These are phyloP conservation scores for Thera obeliscata DNA, from an alignment of 2,888 invertebrate genomes.

Conservation along the genomic window DNA sequence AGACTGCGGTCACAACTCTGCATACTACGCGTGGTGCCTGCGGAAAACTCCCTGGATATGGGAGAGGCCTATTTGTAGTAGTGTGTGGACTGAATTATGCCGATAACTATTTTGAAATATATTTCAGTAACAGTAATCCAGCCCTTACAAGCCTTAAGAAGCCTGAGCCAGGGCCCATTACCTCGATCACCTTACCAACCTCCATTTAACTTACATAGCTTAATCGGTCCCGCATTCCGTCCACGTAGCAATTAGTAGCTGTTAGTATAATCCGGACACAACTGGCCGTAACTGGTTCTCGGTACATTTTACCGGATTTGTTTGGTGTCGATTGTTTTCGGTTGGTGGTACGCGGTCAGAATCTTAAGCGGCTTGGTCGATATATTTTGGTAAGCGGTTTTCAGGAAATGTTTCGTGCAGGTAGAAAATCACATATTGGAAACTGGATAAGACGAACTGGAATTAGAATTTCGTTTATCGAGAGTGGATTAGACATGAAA, in stretches of 20 bases:
- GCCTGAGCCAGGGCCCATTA: constrained; percentile 9
- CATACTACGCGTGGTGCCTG: no score
- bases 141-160: background rate
- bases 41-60: no score
- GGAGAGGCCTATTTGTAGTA: no score
- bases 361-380: constrained; percentile 53
- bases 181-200: constrained; percentile 23
- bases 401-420: constrained; percentile 11
- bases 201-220: constrained; percentile 28
- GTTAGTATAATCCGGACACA: constrained; percentile 67
- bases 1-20: no score
- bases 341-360: constrained; percentile 50
- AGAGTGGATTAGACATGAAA: background rate
- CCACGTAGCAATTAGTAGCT: constrained; percentile 76
- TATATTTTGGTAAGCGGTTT: constrained; percentile 41
- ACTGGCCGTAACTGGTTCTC: constrained; percentile 44
- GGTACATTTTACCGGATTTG: constrained; percentile 61
- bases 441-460: background rate
- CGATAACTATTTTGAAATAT: no score
- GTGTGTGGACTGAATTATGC: no score
- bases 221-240: constrained; percentile 52
- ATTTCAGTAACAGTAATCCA: background rate
- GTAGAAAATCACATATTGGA: constrained; percentile 3
- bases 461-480: background rate
- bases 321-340: constrained; percentile 77